Evolutionary conservation across 23 tunicate species (phyloP).

Genomic region (Diplosoma virens): DNA sequence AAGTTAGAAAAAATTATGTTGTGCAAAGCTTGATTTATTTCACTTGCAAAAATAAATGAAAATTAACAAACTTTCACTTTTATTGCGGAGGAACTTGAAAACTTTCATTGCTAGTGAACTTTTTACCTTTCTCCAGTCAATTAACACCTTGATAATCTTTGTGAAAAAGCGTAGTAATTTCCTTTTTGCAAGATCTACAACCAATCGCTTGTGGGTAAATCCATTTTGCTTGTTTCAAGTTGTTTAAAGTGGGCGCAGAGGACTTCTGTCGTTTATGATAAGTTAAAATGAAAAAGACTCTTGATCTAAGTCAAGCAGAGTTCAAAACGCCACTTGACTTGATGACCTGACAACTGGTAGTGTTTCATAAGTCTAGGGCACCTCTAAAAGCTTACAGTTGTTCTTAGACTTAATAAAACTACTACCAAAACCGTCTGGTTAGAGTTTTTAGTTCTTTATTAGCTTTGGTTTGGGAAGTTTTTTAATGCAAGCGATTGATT

Average conservation of each 20-base stretch:
- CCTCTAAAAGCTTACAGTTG: no score
- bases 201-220: neutral
- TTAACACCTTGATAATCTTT: neutral
- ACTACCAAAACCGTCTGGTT: no score
- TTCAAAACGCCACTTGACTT: slow-evolving; percentile 44
- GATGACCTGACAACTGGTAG: neutral
- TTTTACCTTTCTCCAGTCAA: neutral
- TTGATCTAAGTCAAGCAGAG: slow-evolving; percentile 19
- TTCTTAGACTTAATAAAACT: no score
- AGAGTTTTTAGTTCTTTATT: no score
- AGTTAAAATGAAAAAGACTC: neutral
- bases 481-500: no score
- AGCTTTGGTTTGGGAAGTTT: no score
- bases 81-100: no score
- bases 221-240: slow-evolving; percentile 1
- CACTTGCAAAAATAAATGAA: no score
- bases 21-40: no score
- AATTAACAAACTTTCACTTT: no score
- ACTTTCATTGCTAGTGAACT: neutral
- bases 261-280: neutral
- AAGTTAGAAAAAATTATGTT: no score
- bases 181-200: neutral
- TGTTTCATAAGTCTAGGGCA: no score
- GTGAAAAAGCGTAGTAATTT: neutral
- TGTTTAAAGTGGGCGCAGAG: slow-evolving; percentile 4